Evolutionary conservation across 1,140 invertebrate species (phyloP).

Genomic region (Amyelois transitella): DNA sequence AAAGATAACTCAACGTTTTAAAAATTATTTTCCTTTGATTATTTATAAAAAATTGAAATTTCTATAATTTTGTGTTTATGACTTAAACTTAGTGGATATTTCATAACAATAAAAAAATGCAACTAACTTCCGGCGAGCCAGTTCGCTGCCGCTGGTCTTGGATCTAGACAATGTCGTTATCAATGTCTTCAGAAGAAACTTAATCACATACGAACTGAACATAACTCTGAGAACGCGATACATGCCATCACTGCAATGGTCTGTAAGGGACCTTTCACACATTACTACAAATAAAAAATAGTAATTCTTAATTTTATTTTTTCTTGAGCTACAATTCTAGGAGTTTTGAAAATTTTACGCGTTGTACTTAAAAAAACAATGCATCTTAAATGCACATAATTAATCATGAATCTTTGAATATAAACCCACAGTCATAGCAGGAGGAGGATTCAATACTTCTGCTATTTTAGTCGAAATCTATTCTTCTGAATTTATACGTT

Average conservation of each 20-base stretch:
- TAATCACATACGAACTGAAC: conserved; percentile 36
- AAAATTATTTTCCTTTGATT: not conserved
- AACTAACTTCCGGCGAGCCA: not conserved
- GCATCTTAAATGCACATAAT: no score
- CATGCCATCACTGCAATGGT: conserved; percentile 34
- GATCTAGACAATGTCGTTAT: not conserved
- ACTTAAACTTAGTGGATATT: not conserved
- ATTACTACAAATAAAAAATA: no score
- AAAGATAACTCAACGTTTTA: not conserved
- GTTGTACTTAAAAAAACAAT: no score
- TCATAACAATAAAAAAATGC: not conserved
- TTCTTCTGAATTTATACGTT: no score
- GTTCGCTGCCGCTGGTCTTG: not conserved
- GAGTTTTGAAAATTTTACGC: no score
- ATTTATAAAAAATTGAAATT: no score
- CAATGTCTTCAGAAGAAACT: conserved; percentile 34
- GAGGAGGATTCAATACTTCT: no score
- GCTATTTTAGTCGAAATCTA: no score
- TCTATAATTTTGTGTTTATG: not conserved
- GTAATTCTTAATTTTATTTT: no score
- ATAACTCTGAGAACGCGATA: conserved; percentile 40
- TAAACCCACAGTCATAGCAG: no score
- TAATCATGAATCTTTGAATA: no score
- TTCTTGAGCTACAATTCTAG: no score
- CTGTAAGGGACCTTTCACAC: conserved; percentile 37